Evolutionary conservation across 2,113 vertebrate species (phyloP).

Genomic region (Scopus umbretta): DNA sequence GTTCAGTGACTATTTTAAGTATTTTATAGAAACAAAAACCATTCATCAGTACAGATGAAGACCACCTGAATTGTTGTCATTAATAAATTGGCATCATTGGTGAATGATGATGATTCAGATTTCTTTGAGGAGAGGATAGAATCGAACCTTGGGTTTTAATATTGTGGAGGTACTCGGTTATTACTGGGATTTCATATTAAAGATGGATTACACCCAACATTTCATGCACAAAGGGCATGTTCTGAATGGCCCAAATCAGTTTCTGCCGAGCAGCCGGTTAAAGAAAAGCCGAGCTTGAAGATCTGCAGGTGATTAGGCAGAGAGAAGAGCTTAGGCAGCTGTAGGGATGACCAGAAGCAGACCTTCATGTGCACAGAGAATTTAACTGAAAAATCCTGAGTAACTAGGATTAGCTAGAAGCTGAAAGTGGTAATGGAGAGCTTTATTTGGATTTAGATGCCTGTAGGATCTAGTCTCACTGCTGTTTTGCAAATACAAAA

Average conservation of each 20-base stretch:
- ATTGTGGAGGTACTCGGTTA: not conserved
- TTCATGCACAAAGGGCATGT: not conserved
- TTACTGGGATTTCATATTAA: not conserved
- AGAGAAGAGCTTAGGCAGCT: not conserved
- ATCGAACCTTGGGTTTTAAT: not conserved
- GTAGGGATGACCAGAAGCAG: not conserved
- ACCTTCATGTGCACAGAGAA: not conserved
- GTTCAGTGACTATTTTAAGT: not conserved
- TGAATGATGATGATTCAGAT: not conserved
- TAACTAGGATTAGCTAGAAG: not conserved
- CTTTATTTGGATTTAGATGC: not conserved
- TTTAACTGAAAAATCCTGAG: not conserved
- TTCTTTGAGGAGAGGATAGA: not conserved
- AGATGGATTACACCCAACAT: not conserved
- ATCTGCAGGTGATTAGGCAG: not conserved
- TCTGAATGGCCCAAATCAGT: not conserved
- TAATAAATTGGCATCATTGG: not conserved
- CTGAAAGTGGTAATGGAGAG: not conserved
- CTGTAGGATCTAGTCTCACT: not conserved
- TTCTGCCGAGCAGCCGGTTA: not conserved
- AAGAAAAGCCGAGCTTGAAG: not conserved
- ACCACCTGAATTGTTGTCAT: not conserved
- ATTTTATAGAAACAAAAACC: not conserved
- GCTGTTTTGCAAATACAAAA: not conserved
- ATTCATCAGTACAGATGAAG: not conserved